Evolutionary conservation across 2,797 vertebrate species (phyloP).

Genomic region (Trachops cirrhosus): DNA sequence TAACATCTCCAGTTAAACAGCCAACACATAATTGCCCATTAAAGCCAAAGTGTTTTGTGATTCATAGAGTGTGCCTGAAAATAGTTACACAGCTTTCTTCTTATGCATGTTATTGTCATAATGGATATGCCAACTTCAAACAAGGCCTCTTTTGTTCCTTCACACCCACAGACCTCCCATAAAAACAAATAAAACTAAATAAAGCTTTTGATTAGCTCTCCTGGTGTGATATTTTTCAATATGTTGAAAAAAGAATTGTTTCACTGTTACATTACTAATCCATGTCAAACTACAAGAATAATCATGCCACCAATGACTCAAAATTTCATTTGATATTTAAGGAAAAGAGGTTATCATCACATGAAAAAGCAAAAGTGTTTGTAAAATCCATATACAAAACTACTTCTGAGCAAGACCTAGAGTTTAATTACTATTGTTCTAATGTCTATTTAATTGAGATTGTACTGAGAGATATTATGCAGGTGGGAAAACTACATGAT

Average conservation of each 20-base stretch:
- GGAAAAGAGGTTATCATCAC: neutral
- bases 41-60: neutral
- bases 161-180: neutral
- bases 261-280: neutral
- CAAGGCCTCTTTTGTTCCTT: neutral
- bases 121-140: neutral
- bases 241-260: neutral
- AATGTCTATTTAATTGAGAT: neutral
- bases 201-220: conserved; percentile 11
- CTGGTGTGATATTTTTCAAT: neutral
- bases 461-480: neutral
- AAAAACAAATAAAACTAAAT: conserved; percentile 16
- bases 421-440: neutral
- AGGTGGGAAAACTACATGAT: neutral
- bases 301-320: neutral
- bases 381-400: neutral
- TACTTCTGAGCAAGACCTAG: neutral
- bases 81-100: neutral
- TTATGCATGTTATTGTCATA: neutral
- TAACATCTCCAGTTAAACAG: neutral
- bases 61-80: neutral
- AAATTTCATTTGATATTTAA: neutral
- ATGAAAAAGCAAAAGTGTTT: neutral
- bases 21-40: neutral
- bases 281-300: neutral